A percentile compares a stretch with the other conserved stretches of the same genome.
phyloP scores from a whole-genome alignment of 2,797 vertebrate genomes.

The Rhodeus uyekii region DNA sequence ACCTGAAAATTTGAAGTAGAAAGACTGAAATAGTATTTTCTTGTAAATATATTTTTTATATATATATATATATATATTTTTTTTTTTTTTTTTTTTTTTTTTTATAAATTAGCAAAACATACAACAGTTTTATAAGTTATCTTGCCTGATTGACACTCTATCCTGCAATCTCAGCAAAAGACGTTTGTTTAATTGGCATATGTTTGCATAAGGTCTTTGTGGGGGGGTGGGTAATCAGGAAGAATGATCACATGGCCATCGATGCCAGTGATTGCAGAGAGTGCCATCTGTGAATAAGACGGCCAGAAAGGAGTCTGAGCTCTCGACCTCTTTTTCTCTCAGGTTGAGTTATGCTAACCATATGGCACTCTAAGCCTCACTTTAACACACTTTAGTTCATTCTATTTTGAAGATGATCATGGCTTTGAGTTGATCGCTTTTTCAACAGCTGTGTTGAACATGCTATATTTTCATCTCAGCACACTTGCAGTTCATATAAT shows the following conservation, averaged over 20 bases:
- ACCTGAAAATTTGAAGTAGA: background rate
- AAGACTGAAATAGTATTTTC: background rate
- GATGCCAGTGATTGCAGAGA: slow-evolving; percentile 69
- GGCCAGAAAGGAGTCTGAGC: slow-evolving; percentile 45
- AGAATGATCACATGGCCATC: slow-evolving; percentile 66
- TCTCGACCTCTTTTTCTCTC: slow-evolving; percentile 41
- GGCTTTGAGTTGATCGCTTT: slow-evolving; percentile 28
- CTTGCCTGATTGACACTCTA: slow-evolving; percentile 2
- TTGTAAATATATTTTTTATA: no score
- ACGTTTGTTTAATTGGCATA: slow-evolving; percentile 58
- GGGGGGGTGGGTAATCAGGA: slow-evolving; percentile 73
- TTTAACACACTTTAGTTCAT: slow-evolving; percentile 38
- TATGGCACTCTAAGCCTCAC: slow-evolving; percentile 33
- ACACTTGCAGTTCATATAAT: slow-evolving; percentile 35
- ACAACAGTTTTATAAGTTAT: background rate
- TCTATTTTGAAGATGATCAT: slow-evolving; percentile 12
- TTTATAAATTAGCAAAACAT: background rate
- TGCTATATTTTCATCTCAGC: slow-evolving; percentile 14
- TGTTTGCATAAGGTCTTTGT: slow-evolving; percentile 66
- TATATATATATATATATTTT: no score
- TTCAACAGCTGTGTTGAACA: slow-evolving; percentile 19
- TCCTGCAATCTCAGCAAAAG: slow-evolving; percentile 61
- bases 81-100: no score
- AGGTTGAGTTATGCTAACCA: slow-evolving; percentile 39
- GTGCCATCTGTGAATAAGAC: slow-evolving; percentile 74